Evolutionary conservation across 2,888 invertebrate species (phyloP), one percentile per base, ranked within the genome.

Genomic region (Electrophaes corylata): DNA sequence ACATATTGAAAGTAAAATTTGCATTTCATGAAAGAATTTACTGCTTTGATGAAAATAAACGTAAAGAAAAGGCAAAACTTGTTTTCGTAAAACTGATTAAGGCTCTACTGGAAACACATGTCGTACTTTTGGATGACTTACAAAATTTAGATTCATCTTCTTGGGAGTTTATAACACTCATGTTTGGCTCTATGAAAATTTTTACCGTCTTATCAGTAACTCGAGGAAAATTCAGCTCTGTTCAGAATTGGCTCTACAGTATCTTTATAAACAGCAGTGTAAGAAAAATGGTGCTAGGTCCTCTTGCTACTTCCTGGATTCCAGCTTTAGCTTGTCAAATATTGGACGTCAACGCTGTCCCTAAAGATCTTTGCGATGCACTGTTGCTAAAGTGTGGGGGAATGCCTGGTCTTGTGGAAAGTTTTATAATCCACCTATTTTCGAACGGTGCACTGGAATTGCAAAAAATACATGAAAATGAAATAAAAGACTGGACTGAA

Each of bases 311-410:
- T 0, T 65, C 75, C 2, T 84, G 84, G 76, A 81, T 93, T 41
- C 80, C 92, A 0, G 78, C 92, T 20, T 79, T 94, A 23, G 93
- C 93, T 23, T 94, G 94, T 65, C 94, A 94, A 79, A 88, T 94
- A 69, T 79, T 94, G 62, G 91, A 93, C 46, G 93, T 94, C 0
- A 78, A 85, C 45, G 94, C 92, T 0, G 92, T 94, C 16, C 91
- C 94, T 0, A 76, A 74, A 43, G 90, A 92, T 54, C 77, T 94
- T 49, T 89, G 93, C 57, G 81, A 84, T 73, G 88, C 92, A 31
- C 77, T 93, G 1, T 74, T 68, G 58, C 68, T 70, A 39, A 91
- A 88, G 74, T 92, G 93, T 65, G 86, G 88, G 62, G 92, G 92
- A 23, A 75, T 86, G 64, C 93, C 94, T 1, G 93, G 93, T 6